Base-by-base conservation (phyloP, 2,113 vertebrate species). In the Brachyhypopomus occidentalis region DNA sequence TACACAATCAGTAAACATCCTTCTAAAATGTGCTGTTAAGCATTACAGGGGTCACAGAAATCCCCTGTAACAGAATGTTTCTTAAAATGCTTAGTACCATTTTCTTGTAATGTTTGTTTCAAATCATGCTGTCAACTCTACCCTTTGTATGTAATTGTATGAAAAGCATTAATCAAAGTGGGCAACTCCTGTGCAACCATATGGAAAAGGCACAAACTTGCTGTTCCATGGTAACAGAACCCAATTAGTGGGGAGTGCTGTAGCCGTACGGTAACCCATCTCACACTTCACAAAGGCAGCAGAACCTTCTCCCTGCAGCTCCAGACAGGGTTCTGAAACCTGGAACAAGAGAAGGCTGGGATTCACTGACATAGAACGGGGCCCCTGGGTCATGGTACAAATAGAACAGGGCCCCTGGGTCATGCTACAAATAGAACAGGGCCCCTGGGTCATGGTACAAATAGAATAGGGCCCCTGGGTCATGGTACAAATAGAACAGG, bases 131-230 rank as follows among this genome's bases (percentile, higher is more conserved):
- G 84, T 86, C 80, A 79, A 88, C 85, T 85, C 48, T 41, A 82
- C 79, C 75, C 82, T 84, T 71, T 88, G 76, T 86, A 86, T 76
- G 83, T 71, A 41, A 81, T 88, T 69, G 80, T 76, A 85, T 85
- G 78, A 87, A 94, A 96, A 96, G 94, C 95, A 96, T 98, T 96
- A 96, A 98, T 98, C 96, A 98, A 94, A 93, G 92, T 92, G 94
- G 95, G 94, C 93, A 94, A 95, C 95, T 95, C 96, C 94, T 94
- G 94, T 93, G 94, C 92, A 95, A 94, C 96, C 97, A 98, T 96
- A 98, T 98, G 96, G 97, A 94, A 93, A 90, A 97, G 93, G 96
- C 97, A 95, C 96, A 95, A 96, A 98, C 94, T 96, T 98, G 96
- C 96, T 97, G 96, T 98, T 98, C 94, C 94, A 92, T 93, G 92